Evolutionary conservation across 1,140 invertebrate species (phyloP), one percentile per base, ranked within the genome.

Genomic region (Laupala kohalensis): DNA sequence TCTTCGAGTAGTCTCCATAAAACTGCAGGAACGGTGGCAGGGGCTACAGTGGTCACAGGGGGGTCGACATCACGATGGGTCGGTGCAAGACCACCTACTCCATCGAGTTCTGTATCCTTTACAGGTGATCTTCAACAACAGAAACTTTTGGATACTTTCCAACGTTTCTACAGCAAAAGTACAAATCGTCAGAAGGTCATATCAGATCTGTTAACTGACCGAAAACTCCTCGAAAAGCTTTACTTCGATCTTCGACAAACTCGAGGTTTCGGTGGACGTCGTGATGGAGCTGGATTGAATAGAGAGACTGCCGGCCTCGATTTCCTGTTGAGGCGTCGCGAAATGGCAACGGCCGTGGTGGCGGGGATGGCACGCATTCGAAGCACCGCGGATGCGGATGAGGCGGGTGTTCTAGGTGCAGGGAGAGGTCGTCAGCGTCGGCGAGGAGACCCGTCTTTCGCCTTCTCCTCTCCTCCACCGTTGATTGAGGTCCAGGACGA

Each of bases 201-300:
- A 75, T 87, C 87, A 69, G 87, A 90, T 76, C 82, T 90, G 25
- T 78, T 90, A 37, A 90, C 87, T 4, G 87, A 91, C 78, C 83
- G 88, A 69, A 90, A 88, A 77, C 81, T 89, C 2, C 79, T 91
- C 69, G 88, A 90, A 78, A 89, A 86, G 75, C 79, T 90, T 3
- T 90, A 90, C 75, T 89, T 89, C 76, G 88, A 90, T 76, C 79
- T 90, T 64, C 82, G 89, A 73, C 88, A 89, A 76, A 85, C 89
- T 5, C 85, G 88, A 75, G 84, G 86, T 0, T 90, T 90, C 75
- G 80, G 86, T 28, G 84, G 85, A 29, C 82, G 72, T 76, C 25
- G 67, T 26, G 67, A 25, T 26, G 37, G 37, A 9, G 28, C 25
- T 4, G 67, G 6, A 27, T 13, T 23, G 23, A 5, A 5, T n/a